Percentiles rank a stretch among this genome's conserved stretches.
Evolutionary conservation across 2,113 vertebrate genomes (phyloP).

Genomic region (Sula dactylatra): DNA sequence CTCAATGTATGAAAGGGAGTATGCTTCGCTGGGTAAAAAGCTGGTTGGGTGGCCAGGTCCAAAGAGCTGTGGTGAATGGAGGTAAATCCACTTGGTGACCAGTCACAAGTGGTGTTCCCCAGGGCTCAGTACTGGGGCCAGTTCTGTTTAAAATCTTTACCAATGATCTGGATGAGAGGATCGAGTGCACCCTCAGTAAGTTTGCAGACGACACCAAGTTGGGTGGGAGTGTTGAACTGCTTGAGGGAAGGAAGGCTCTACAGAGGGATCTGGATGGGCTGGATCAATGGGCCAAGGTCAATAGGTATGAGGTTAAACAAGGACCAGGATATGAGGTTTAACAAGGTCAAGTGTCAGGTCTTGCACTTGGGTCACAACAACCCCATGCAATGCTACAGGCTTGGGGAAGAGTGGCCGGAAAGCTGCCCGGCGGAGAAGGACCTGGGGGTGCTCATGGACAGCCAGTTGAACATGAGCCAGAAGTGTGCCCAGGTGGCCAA

Average conservation of each 20-base stretch:
- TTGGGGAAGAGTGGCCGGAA: not conserved
- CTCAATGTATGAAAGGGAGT: not conserved
- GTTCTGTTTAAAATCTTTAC: not conserved
- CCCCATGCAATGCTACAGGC: not conserved
- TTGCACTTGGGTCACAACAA: not conserved
- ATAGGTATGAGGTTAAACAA: too few relatives aligned
- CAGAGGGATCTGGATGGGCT: not conserved
- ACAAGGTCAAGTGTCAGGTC: not conserved
- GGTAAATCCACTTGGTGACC: accelerated
- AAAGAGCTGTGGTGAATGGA: not conserved
- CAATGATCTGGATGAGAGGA: not conserved
- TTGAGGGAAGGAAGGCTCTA: not conserved
- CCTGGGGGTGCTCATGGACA: not conserved
- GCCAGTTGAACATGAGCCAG: too few relatives aligned
- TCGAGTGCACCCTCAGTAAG: too few relatives aligned
- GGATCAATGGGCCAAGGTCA: not conserved
- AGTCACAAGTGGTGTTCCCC: not conserved
- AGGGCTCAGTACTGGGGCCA: not conserved
- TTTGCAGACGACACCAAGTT: not conserved
- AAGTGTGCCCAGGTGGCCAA: not conserved
- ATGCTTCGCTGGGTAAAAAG: not conserved
- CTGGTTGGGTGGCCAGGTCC: not conserved
- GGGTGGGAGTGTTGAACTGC: not conserved
- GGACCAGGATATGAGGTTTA: too few relatives aligned
- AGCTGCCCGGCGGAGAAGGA: not conserved